Evolutionary conservation across 2,797 vertebrate genomes (phyloP).

Genomic region (Apodemus agrarius): DNA sequence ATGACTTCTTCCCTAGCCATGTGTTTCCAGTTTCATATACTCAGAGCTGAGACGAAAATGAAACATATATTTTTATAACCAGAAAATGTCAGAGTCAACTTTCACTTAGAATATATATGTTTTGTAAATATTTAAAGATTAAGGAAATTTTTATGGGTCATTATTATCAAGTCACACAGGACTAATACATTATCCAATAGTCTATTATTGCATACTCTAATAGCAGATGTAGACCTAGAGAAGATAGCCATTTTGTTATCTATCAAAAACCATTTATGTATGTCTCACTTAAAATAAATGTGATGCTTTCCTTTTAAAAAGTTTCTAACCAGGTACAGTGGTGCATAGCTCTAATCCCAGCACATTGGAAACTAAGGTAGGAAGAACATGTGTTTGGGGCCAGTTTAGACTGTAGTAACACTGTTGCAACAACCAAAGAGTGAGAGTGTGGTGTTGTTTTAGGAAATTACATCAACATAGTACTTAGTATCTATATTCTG

Average conservation of each 20-base stretch:
- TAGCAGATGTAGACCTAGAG: not conserved
- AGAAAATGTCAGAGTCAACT: not conserved
- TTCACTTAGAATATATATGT: constrained; percentile 34
- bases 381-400: not conserved
- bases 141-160: not conserved
- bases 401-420: not conserved
- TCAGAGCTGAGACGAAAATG: constrained; percentile 27
- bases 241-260: not conserved
- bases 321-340: not conserved
- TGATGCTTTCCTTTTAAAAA: constrained; percentile 20
- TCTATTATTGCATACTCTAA: not conserved
- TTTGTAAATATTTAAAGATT: constrained; percentile 48
- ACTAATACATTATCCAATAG: not conserved
- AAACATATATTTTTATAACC: not conserved
- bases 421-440: not conserved
- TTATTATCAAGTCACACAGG: not conserved
- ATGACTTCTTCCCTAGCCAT: not conserved
- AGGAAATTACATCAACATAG: not conserved
- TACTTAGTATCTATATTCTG: constrained; percentile 12
- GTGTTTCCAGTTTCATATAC: not conserved
- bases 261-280: not conserved
- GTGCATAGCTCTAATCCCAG: not conserved
- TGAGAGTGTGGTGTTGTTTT: not conserved
- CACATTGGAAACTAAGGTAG: not conserved
- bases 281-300: constrained; percentile 10